Evolutionary conservation across 2,888 invertebrate genomes (phyloP).

Genomic region (Phragmatobia fuliginosa): DNA sequence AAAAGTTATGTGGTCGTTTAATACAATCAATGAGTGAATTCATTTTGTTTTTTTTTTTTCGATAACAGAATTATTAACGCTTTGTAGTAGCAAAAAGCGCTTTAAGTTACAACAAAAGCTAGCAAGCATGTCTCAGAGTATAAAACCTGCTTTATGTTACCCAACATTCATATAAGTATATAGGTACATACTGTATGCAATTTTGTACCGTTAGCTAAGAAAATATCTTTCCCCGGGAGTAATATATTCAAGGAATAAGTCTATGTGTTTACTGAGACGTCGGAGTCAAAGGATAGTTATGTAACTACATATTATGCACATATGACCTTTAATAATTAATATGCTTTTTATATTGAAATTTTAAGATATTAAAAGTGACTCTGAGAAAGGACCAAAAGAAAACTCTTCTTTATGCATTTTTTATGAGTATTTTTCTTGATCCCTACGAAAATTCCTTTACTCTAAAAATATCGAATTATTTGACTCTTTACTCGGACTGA

Average conservation of each 20-base stretch:
- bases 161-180: constrained; percentile 4
- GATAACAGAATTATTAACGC: too few species aligned
- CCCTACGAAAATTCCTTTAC: too few species aligned
- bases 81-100: neutral
- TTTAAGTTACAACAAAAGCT: neutral
- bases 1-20: too few species aligned
- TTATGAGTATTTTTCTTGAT: too few species aligned
- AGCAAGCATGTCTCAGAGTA: constrained; percentile 3
- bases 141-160: constrained; percentile 4
- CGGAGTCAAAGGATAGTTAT: neutral
- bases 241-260: neutral
- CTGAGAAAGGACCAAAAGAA: too few species aligned
- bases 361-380: too few species aligned
- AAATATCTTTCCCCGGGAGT: constrained; percentile 3
- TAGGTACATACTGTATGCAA: constrained; percentile 6
- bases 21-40: too few species aligned
- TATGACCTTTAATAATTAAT: neutral
- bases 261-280: neutral
- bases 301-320: neutral
- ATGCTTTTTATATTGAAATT: too few species aligned
- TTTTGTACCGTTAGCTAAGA: constrained; percentile 3
- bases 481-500: too few species aligned
- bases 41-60: too few species aligned
- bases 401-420: too few species aligned
- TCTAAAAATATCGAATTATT: too few species aligned